These are phyloP conservation scores for Heliconius sara DNA, from an alignment of 2,888 invertebrate species.

Conservation along the genomic window DNA sequence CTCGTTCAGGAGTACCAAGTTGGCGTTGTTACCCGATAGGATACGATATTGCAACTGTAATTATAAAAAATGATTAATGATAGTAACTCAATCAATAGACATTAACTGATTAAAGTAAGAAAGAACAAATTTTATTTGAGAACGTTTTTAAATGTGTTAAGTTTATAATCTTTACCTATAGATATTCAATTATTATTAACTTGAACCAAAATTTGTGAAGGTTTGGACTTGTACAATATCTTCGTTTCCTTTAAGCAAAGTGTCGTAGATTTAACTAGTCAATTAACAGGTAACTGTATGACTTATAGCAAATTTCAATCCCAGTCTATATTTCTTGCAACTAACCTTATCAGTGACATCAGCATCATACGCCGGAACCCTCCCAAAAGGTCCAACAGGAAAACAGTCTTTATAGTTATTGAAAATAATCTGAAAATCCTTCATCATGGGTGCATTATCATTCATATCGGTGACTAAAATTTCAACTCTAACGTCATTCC, in stretches of 20 bases:
- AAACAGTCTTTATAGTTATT: slow-evolving; percentile 98
- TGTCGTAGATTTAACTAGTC: neutral
- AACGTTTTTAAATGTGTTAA: no score
- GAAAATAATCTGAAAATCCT: slow-evolving; percentile 96
- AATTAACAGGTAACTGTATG: neutral
- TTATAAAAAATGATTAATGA: slow-evolving; percentile 4
- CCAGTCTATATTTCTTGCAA: neutral
- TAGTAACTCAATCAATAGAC: neutral
- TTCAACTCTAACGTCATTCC: slow-evolving; percentile 94
- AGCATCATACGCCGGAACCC: slow-evolving; percentile 96
- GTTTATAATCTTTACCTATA: no score
- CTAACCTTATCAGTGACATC: slow-evolving; percentile 93
- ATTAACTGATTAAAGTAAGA: no score
- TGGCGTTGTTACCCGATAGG: slow-evolving; percentile 96
- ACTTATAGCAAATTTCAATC: neutral
- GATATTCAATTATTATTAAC: no score
- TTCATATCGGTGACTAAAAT: slow-evolving; percentile 96
- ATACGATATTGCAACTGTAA: slow-evolving; percentile 90
- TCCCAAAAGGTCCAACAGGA: slow-evolving; percentile 95
- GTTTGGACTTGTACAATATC: no score
- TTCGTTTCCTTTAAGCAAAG: no score
- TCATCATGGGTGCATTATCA: slow-evolving; percentile 95
- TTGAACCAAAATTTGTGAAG: no score
- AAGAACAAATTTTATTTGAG: no score
- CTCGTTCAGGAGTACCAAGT: slow-evolving; percentile 92